Base-by-base conservation (phyloP, 2,888 invertebrate genomes). In the Cetonia aurata region DNA sequence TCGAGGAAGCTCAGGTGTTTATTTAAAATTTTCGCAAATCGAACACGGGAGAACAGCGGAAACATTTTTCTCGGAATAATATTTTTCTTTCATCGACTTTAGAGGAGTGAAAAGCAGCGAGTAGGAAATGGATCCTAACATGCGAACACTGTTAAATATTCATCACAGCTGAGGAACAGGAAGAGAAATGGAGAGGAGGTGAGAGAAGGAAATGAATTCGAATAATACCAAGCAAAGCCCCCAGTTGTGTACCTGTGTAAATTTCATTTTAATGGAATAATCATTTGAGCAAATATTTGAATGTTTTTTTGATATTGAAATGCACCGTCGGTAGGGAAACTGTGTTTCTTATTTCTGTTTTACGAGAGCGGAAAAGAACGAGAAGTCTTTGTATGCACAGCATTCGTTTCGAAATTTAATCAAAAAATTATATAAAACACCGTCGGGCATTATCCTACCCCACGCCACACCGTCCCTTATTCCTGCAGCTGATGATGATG, bases 241-340 rank as follows among this genome's bases (percentile, higher is more conserved):
- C 62, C 76, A 74, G 72, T 76, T 78, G 76, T 79, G 79, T 83
- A 83, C 83, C 84, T 84, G 83, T 80, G 80, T 81, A 83, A 85
- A 84, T 85, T 85, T 85, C 83, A 83, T 84, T 85, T 85, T 85
- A 85, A 85, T 85, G 84, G 85, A 85, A 85, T 85, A 85, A 85
- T 85, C 84, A 83, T 85, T 85, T 83, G 82, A 81, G 85, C 83
- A 85, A 85, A 85, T 85, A 85, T 85, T 85, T 85, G 85, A 84
- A 82, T 84, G 82, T 84, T 83, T 83, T 82, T 84, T 83, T 85
- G 82, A 84, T 84, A 84, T 84, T 83, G 84, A 83, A 84, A 84
- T 83, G 81, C 80, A 80, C 80, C 81, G 80, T 81, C 37, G 37
- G 9, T 37, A 79, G 81, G 80, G 82, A 82, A 82, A 80, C 80